phyloP scores from a whole-genome alignment of 1,140 invertebrate species.

The Lepidurus packardi region DNA sequence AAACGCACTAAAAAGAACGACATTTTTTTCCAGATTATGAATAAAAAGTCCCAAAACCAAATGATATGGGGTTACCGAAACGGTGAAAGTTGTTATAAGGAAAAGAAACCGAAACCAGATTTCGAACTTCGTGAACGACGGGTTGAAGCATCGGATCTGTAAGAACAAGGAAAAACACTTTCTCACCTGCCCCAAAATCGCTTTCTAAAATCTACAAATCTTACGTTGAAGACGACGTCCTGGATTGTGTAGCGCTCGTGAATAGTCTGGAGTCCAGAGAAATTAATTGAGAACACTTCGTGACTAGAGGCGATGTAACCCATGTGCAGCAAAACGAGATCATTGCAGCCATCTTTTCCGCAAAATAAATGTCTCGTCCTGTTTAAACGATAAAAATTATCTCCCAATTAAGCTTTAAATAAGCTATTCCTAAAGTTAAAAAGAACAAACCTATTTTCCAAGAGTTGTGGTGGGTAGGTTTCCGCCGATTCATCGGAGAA shows the following conservation, averaged over 20 bases:
- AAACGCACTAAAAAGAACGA: constrained; percentile 69
- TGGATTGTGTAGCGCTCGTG: constrained; percentile 76
- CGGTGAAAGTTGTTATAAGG: constrained; percentile 73
- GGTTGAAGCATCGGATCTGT: constrained; percentile 93
- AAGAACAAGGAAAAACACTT: constrained; percentile 42
- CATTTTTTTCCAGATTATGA: background rate
- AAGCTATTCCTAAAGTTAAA: background rate
- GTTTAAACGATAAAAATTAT: constrained; percentile 27
- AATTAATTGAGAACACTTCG: constrained; percentile 77
- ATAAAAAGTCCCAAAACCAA: background rate
- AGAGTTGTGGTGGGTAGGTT: background rate
- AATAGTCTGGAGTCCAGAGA: constrained; percentile 76
- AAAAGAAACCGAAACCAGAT: constrained; percentile 95
- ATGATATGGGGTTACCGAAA: constrained; percentile 65
- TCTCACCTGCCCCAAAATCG: background rate
- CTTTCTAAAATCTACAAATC: constrained; percentile 45
- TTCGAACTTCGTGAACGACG: constrained; percentile 90
- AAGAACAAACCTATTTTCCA: constrained; percentile 8
- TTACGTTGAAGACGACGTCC: constrained; percentile 82
- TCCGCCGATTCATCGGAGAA: constrained; percentile 54
- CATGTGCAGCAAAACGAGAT: constrained; percentile 80
- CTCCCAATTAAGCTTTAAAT: background rate
- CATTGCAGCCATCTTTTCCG: constrained; percentile 72
- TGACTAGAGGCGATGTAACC: constrained; percentile 82
- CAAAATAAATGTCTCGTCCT: constrained; percentile 74